Evolutionary conservation across 2,888 invertebrate species (phyloP), one percentile per base, ranked within the genome.

Genomic region (Lepidonotus clava): DNA sequence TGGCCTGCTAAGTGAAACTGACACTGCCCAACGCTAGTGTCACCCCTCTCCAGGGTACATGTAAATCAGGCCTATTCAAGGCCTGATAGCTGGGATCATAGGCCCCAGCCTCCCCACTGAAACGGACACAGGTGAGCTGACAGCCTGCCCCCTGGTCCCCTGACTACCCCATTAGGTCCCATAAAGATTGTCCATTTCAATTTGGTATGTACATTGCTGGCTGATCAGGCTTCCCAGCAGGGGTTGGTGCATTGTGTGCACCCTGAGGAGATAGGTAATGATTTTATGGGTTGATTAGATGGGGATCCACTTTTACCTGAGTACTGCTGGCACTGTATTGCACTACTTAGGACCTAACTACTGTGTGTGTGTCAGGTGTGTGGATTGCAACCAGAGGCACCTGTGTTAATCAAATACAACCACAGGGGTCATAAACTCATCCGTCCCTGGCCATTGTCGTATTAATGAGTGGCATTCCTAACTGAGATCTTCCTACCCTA

Each of bases 101-200:
- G n/a, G 28, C 67, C 8, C 4, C 53, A 53, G 53, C 53, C 53
- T 53, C 53, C 53, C 53, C 4, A 18, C 18, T 18, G 28, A 18
- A 24, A 18, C 18, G 28, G n/a, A 67, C 67, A 67, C 6, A 67
- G 34, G 2, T 28, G 28, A 18, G n/a, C 24, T 67, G n/a, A 67
- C 67, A 24, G 32, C 32, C 67, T 67, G n/a, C 67, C 36, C n/a
- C 21, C 67, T 28, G 4, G 34, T 67, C 32, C n/a, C 67, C 18
- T 18, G n/a, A 67, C 14, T n/a, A 2, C 2, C 36, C 67, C 28
- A 67, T 67, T 67, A 67, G 67, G 67, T 18, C 14, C 76, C 40
- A 76, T 76, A 34, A 76, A 76, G 76, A 76, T 28, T 34, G 76
- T 76, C 76, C 24, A 76, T 76, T 76, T 76, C 76, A 76, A 76